These are phyloP conservation scores for Gymnoscelis rufifasciata DNA, from an alignment of 2,888 invertebrate genomes.

Conservation along the genomic window DNA sequence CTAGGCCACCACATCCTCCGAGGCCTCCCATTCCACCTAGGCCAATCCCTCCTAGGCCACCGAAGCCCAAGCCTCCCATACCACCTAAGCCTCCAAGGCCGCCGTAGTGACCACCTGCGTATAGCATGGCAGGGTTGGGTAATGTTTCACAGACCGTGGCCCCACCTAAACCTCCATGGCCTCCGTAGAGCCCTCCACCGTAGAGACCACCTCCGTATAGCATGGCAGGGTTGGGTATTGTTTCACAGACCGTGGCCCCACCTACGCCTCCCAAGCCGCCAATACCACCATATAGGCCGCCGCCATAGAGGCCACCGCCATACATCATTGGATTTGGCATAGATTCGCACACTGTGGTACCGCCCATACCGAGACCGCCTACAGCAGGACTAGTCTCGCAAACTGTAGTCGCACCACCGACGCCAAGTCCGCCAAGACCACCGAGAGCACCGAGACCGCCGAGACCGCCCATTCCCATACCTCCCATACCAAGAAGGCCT, in stretches of 20 bases:
- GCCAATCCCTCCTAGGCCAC: background rate
- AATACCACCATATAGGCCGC: background rate
- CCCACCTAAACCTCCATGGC: too few species aligned
- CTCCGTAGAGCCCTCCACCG: too few species aligned
- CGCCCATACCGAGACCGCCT: slow-evolving; percentile 4
- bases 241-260: slow-evolving; percentile 19
- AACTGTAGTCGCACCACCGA: slow-evolving; percentile 12
- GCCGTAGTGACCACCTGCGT: too few species aligned
- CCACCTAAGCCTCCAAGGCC: too few species aligned
- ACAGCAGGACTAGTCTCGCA: slow-evolving; percentile 21
- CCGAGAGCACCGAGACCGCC: slow-evolving; percentile 13
- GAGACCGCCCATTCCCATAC: slow-evolving; percentile 3
- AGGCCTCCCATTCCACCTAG: too few species aligned
- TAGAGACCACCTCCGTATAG: background rate
- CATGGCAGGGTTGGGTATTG: slow-evolving; percentile 9
- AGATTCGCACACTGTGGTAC: slow-evolving; percentile 22
- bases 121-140: slow-evolving; percentile 8
- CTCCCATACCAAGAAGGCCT: background rate
- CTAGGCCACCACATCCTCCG: too few species aligned
- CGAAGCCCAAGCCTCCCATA: background rate
- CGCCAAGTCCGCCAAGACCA: slow-evolving; percentile 11
- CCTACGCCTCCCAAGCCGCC: background rate
- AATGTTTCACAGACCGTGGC: slow-evolving; percentile 19
- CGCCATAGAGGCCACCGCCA: slow-evolving; percentile 6
- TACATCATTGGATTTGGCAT: slow-evolving; percentile 17